Evolutionary conservation across 2,113 vertebrate species (phyloP).

Genomic region (Chelonoidis abingdonii): DNA sequence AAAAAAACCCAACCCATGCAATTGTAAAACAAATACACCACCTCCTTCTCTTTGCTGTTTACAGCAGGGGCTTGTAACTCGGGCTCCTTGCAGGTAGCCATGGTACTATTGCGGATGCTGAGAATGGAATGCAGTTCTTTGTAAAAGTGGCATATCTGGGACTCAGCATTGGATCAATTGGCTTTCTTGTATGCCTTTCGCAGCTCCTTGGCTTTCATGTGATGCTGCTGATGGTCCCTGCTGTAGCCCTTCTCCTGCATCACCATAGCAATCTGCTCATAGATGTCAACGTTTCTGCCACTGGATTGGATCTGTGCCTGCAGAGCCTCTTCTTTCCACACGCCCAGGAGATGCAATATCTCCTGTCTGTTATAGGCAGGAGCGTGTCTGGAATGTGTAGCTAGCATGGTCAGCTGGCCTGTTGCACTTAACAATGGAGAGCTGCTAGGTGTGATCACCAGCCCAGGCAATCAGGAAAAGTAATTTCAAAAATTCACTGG

Average conservation of each 20-base stretch:
- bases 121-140: neutral
- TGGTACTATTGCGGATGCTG: neutral
- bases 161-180: neutral
- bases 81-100: neutral
- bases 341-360: neutral
- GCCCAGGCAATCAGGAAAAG: neutral
- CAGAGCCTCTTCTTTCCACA: neutral
- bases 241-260: neutral
- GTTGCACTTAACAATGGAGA: too few relatives aligned
- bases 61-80: neutral
- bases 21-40: neutral
- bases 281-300: neutral
- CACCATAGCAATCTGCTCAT: neutral
- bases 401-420: neutral
- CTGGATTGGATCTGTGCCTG: neutral
- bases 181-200: neutral
- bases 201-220: neutral
- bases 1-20: neutral
- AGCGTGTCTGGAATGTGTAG: neutral
- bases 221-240: neutral
- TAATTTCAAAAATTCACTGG: neutral
- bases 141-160: neutral
- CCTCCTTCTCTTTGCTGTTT: neutral
- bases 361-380: neutral
- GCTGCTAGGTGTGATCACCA: neutral